These are phyloP conservation scores for Strix occidentalis DNA, from an alignment of 2,797 vertebrate genomes.

Conservation along the genomic window DNA sequence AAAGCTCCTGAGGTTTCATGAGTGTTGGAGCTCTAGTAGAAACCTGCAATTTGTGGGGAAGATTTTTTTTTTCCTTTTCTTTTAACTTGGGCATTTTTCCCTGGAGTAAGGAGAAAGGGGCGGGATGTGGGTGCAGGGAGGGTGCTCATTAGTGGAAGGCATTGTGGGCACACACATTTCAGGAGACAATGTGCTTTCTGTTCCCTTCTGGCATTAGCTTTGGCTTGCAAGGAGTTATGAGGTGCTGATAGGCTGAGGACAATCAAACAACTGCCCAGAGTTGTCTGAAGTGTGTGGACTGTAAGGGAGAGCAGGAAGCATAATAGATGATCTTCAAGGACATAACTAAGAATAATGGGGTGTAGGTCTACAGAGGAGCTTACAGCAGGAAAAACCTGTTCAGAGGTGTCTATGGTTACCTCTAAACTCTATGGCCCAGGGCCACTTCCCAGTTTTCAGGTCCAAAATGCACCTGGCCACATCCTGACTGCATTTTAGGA, in stretches of 20 bases:
- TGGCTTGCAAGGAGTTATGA: background rate
- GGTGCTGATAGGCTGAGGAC: constrained; percentile 11
- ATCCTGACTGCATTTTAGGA: background rate
- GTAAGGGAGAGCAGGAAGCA: background rate
- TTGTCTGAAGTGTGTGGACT: background rate
- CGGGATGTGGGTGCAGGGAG: background rate
- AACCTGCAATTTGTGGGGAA: constrained; percentile 26
- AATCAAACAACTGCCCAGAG: background rate
- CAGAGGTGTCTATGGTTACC: background rate
- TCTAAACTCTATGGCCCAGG: background rate
- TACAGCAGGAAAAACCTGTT: background rate
- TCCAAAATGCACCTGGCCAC: background rate
- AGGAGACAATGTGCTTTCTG: background rate
- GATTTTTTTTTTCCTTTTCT: background rate
- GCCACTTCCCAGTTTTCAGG: background rate
- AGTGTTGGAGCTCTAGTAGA: background rate
- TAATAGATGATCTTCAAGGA: background rate
- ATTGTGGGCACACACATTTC: background rate
- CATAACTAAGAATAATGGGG: background rate
- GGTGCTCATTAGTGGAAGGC: background rate
- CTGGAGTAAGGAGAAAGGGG: background rate
- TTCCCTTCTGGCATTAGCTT: background rate
- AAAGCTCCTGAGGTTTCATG: background rate
- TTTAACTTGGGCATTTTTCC: background rate
- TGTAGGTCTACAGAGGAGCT: background rate